Evolutionary conservation across 2,797 vertebrate genomes (phyloP), one percentile per base, ranked within the genome.

Genomic region (Lates japonicus): DNA sequence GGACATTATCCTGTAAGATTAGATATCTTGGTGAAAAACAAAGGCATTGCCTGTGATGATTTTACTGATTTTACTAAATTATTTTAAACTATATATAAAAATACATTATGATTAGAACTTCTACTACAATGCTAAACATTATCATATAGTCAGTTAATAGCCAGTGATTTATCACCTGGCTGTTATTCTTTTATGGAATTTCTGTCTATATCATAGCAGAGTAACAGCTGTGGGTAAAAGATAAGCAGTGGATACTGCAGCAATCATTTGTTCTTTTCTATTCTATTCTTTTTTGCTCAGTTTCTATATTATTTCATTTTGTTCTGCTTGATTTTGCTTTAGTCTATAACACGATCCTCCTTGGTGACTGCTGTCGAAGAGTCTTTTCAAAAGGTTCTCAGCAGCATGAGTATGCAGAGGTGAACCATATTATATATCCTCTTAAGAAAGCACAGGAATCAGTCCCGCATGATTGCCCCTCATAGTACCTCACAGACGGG

Each of bases 371-470:
- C 77, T 25, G 76, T 54, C 52, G 63, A 83, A 76, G 75, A 84
- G 77, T 69, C 60, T 83, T 87, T 75, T 91, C 67, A 84, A 90
- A 90, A 81, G 84, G 70, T 82, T 88, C 78, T 86, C 84, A 81
- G 87, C 79, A 46, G 83, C 86, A 87, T 76, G 78, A 88, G 88
- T 83, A 91, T 86, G 86, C 83, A 88, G 81, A 91, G 88, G 89
- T 91, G 91, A 93, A 88, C 91, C 88, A 91, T 91, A 90, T 93
- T 93, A 93, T 91, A 91, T 90, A 90, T 92, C 92, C 91, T 93
- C 92, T 92, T 95, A 94, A 94, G 89, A 87, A 90, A 93, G 90
- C 90, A 70, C 86, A 83, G 85, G 92, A 95, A 94, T 94, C 91
- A 92, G 93, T 93, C 71, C 64, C 62, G 91, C 92, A 90, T 95